These are phyloP conservation scores for Ia io DNA, from an alignment of 2,113 vertebrate species.

Conservation along the genomic window DNA sequence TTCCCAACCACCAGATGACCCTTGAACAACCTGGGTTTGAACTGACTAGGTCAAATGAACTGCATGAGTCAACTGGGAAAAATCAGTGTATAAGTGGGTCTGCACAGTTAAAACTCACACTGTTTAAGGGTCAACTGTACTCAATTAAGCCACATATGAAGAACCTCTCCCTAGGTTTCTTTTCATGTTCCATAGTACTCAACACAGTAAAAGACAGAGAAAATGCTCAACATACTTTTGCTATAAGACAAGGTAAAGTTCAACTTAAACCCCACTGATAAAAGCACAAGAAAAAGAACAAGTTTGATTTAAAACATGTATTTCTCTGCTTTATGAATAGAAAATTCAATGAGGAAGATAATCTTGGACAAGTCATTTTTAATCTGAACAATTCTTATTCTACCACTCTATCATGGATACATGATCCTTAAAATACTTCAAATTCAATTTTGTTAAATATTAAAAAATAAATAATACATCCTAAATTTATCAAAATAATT, in stretches of 20 bases:
- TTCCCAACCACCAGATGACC: neutral
- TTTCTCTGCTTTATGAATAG: constrained; percentile 11
- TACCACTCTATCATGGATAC: neutral
- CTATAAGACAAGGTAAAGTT: neutral
- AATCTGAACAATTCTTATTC: constrained; percentile 11
- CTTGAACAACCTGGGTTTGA: neutral
- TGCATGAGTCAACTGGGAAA: neutral
- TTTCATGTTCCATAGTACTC: neutral
- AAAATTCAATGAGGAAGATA: constrained; percentile 20
- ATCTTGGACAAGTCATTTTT: neutral
- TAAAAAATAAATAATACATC: constrained; percentile 1
- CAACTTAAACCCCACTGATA: neutral
- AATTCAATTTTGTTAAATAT: neutral
- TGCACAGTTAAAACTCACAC: too few species aligned
- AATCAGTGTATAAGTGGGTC: neutral
- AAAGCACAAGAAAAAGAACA: constrained; percentile 10
- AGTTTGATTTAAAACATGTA: constrained; percentile 34
- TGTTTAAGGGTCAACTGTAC: neutral
- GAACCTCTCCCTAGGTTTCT: neutral
- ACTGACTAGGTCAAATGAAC: neutral
- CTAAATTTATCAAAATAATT: constrained; percentile 45
- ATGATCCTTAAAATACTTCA: neutral
- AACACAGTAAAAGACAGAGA: neutral
- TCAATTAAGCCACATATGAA: neutral
- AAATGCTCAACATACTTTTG: constrained; percentile 3